A percentile compares a stretch with the other conserved stretches of the same genome.
phyloP scores from a whole-genome alignment of 2,113 vertebrate genomes.

The Dolichallabes microphthalmus region DNA sequence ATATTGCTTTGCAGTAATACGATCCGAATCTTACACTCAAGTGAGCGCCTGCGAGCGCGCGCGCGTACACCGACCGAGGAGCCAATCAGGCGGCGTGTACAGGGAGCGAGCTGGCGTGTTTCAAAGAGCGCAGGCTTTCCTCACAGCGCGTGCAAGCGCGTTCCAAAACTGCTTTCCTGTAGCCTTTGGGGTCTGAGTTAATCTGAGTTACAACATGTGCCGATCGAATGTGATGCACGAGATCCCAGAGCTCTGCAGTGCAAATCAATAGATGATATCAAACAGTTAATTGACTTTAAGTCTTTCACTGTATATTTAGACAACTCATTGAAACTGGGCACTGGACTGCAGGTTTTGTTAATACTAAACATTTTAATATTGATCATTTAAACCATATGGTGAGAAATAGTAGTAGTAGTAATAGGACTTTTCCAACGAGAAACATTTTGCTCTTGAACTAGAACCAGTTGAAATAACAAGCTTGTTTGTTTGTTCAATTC shows the following conservation, averaged over 20 bases:
- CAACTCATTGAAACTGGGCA: not conserved
- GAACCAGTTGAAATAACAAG: not conserved
- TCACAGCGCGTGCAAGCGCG: not conserved
- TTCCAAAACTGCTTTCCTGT: not conserved
- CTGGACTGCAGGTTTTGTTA: not conserved
- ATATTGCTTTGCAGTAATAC: too few relatives aligned
- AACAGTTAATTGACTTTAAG: not conserved
- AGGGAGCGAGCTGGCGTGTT: not conserved
- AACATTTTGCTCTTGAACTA: too few relatives aligned
- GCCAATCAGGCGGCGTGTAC: not conserved
- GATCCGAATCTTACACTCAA: not conserved
- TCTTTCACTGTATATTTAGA: not conserved
- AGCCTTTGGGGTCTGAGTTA: not conserved
- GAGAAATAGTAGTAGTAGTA: not conserved
- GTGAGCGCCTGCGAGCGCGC: not conserved
- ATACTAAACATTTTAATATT: not conserved
- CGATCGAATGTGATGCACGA: not conserved
- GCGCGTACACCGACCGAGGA: not conserved
- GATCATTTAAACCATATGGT: not conserved
- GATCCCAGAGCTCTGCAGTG: not conserved
- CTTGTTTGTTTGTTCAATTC: too few relatives aligned
- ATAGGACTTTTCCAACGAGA: not conserved
- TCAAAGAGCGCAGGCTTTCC: not conserved
- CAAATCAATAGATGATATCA: not conserved
- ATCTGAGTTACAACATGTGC: not conserved